Percentiles rank a stretch among this genome's conserved stretches.
phyloP scores from a whole-genome alignment of 2,888 invertebrate genomes.

The Strigamia maritima region DNA sequence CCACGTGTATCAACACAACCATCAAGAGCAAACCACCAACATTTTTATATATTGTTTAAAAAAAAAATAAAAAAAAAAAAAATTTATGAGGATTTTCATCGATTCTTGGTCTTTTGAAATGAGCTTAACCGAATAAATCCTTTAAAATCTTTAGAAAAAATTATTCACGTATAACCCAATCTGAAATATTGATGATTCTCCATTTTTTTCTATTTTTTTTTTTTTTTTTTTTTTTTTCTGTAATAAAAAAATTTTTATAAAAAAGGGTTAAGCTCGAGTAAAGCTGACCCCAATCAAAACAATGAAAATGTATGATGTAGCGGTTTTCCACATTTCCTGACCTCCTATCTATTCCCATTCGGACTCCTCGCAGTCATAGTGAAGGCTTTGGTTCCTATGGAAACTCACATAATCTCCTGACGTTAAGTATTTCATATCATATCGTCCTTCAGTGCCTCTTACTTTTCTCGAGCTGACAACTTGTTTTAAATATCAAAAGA shows the following conservation, averaged over 20 bases:
- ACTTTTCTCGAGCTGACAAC: constrained; percentile 3
- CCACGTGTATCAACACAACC: not conserved
- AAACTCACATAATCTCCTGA: not conserved
- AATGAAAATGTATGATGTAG: constrained; percentile 12
- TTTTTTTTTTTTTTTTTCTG: not conserved
- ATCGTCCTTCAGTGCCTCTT: constrained; percentile 16
- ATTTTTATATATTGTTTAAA: too few relatives aligned
- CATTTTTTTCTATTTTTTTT: too few relatives aligned
- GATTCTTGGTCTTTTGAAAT: too few relatives aligned
- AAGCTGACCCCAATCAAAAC: not conserved
- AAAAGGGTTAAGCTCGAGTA: not conserved
- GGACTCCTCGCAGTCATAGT: constrained; percentile 26
- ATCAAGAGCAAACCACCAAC: not conserved
- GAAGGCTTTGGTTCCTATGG: constrained; percentile 23
- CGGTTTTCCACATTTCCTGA: constrained; percentile 1
- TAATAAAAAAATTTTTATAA: not conserved
- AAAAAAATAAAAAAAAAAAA: too few relatives aligned
- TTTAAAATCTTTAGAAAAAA: too few relatives aligned
- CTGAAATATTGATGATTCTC: too few relatives aligned
- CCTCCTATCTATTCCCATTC: not conserved
- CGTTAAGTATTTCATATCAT: not conserved
- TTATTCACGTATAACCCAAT: too few relatives aligned
- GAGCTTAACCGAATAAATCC: too few relatives aligned
- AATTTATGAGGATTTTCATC: too few relatives aligned
- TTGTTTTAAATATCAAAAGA: constrained; percentile 24